A percentile compares a stretch with the other conserved stretches of the same genome.
phyloP scores from a whole-genome alignment of 1,140 invertebrate species.

The Leptoteleia sp. region DNA sequence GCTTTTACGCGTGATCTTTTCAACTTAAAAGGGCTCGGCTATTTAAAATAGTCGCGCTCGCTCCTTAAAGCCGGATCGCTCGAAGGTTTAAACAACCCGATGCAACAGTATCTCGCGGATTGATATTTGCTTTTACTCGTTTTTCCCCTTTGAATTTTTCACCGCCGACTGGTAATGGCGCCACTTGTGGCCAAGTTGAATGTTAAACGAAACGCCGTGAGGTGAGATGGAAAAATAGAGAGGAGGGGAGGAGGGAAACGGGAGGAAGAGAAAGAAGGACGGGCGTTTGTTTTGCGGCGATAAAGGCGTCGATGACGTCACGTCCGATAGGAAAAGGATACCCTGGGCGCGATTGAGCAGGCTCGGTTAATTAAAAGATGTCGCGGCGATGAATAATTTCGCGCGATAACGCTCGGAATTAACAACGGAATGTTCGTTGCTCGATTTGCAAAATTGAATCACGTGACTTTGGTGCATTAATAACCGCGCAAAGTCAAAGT shows the following conservation, averaged over 20 bases:
- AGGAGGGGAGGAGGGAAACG: no score
- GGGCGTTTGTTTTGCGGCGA: conserved; percentile 3
- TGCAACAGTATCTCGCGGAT: conserved; percentile 28
- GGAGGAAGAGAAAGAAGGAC: no score
- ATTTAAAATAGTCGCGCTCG: conserved; percentile 22
- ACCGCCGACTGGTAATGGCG: not conserved
- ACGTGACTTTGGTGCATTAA: conserved; percentile 21
- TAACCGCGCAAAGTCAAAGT: conserved; percentile 31
- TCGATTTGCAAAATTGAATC: conserved; percentile 8
- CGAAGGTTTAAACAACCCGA: conserved; percentile 24
- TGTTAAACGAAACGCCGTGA: conserved; percentile 6
- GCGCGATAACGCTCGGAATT: not conserved
- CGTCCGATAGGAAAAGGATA: no score
- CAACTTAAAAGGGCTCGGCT: not conserved
- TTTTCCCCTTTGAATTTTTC: not conserved
- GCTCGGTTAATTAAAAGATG: no score
- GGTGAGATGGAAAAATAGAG: not conserved
- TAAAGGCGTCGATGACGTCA: not conserved
- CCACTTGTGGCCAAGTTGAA: conserved; percentile 13
- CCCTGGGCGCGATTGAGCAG: not conserved
- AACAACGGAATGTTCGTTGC: conserved; percentile 7
- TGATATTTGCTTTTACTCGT: conserved; percentile 29
- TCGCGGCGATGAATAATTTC: conserved; percentile 29
- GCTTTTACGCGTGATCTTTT: conserved; percentile 14
- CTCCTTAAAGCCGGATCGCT: conserved; percentile 33